A percentile compares a stretch with the other conserved stretches of the same genome.
phyloP scores from a whole-genome alignment of 53 echinoderm and acorn worm species.

The Actinopyga echinites region DNA sequence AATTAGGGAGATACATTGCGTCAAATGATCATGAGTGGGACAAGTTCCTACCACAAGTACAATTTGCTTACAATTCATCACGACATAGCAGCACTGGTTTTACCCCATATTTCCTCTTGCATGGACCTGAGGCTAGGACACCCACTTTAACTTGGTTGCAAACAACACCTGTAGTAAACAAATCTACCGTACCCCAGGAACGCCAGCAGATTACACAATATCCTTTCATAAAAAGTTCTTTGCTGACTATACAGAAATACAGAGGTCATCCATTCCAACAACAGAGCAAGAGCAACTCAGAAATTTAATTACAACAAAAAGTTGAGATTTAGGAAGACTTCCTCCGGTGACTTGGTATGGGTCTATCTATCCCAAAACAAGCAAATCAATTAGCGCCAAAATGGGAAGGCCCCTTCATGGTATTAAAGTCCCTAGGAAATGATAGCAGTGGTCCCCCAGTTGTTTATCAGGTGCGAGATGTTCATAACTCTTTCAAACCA shows the following conservation, averaged over 20 bases:
- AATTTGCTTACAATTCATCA: neutral
- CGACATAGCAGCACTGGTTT: neutral
- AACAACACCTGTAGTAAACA: neutral
- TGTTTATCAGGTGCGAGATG: neutral
- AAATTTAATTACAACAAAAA: no score
- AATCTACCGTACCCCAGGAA: neutral
- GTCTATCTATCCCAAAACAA: neutral
- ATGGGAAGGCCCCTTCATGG: conserved; percentile 2
- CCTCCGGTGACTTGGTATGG: conserved; percentile 1
- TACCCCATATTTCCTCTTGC: neutral
- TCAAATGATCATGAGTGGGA: neutral
- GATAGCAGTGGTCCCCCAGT: neutral
- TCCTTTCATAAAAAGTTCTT: neutral
- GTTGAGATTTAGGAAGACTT: neutral
- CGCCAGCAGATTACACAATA: neutral
- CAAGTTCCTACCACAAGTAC: neutral
- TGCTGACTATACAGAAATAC: neutral
- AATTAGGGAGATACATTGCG: neutral
- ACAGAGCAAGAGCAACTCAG: neutral
- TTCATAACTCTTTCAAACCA: neutral
- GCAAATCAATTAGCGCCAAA: neutral
- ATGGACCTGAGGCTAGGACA: neutral
- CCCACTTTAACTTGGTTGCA: neutral
- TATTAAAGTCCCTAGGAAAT: neutral
- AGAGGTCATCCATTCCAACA: neutral